Evolutionary conservation across 2,888 invertebrate genomes (phyloP).

Genomic region (Netelia inedita): DNA sequence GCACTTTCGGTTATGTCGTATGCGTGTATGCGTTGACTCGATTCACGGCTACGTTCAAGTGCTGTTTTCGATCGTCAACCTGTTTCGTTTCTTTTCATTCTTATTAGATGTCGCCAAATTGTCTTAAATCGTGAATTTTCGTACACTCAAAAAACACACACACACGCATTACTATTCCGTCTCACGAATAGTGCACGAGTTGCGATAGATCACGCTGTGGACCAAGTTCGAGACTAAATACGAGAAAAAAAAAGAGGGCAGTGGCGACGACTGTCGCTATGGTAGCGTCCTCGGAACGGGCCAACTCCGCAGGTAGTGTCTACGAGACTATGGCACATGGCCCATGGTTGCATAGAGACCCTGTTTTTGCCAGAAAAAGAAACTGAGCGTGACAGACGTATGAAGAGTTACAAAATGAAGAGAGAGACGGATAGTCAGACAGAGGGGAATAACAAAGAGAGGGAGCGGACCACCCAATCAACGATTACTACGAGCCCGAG

Average conservation of each 20-base stretch:
- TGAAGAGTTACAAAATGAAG: neutral
- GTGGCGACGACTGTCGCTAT: constrained; percentile 54
- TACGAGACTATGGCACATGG: constrained; percentile 53
- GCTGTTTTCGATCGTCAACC: neutral
- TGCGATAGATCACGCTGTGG: neutral
- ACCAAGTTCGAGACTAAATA: neutral
- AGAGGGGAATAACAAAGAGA: neutral
- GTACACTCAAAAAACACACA: neutral
- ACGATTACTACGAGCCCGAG: neutral
- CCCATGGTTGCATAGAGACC: constrained; percentile 75
- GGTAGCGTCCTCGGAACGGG: constrained; percentile 61
- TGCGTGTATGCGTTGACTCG: neutral
- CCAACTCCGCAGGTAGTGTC: constrained; percentile 58
- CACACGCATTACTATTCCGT: neutral
- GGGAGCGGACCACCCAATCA: constrained; percentile 24
- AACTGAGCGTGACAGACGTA: constrained; percentile 73
- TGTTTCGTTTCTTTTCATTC: constrained; percentile 2
- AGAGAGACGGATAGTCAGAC: neutral
- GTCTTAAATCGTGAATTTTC: neutral
- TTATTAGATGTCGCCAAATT: neutral
- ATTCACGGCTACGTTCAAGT: constrained; percentile 47
- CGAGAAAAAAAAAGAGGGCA: constrained; percentile 27
- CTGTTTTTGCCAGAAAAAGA: constrained; percentile 23
- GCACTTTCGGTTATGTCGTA: constrained; percentile 45
- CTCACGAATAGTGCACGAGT: neutral